Percentiles rank a stretch among this genome's conserved stretches.
These are phyloP conservation scores for Neodontobutis hainanensis DNA, from an alignment of 2,113 vertebrate genomes.

Conservation along the genomic window DNA sequence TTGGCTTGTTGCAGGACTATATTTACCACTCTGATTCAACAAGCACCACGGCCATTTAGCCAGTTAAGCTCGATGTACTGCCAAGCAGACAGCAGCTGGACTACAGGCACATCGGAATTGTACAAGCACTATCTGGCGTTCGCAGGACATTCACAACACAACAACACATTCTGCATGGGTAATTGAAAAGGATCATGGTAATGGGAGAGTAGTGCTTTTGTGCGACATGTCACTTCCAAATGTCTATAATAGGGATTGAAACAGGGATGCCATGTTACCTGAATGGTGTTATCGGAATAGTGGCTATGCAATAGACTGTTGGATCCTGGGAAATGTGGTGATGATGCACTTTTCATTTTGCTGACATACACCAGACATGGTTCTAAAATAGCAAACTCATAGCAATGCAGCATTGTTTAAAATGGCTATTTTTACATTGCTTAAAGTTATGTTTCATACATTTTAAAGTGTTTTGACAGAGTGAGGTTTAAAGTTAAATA, in stretches of 20 bases:
- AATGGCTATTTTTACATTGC: too few relatives aligned
- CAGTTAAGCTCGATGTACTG: conserved; percentile 46
- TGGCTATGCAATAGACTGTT: conserved; percentile 41
- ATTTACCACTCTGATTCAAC: conserved; percentile 51
- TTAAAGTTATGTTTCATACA: too few relatives aligned
- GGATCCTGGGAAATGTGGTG: conserved; percentile 14
- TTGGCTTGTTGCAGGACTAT: conserved; percentile 43
- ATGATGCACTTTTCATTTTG: conserved; percentile 46
- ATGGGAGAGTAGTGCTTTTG: conserved; percentile 20
- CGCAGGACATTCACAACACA: conserved; percentile 43
- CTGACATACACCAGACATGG: not conserved
- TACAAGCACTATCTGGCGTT: conserved; percentile 59
- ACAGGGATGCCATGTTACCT: conserved; percentile 17
- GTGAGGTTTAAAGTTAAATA: too few relatives aligned
- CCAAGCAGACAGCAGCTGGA: conserved; percentile 66
- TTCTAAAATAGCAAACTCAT: not conserved
- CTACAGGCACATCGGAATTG: conserved; percentile 42
- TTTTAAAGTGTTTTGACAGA: too few relatives aligned
- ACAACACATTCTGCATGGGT: conserved; percentile 54
- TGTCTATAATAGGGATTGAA: conserved; percentile 19
- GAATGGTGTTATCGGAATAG: conserved; percentile 33
- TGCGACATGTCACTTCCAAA: conserved; percentile 21
- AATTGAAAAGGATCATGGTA: conserved; percentile 46
- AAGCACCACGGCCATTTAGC: conserved; percentile 46
- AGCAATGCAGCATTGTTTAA: too few relatives aligned